Percentiles rank a stretch among this genome's conserved stretches.
phyloP scores from a whole-genome alignment of 1,140 invertebrate genomes.

The Triops cancriformis region DNA sequence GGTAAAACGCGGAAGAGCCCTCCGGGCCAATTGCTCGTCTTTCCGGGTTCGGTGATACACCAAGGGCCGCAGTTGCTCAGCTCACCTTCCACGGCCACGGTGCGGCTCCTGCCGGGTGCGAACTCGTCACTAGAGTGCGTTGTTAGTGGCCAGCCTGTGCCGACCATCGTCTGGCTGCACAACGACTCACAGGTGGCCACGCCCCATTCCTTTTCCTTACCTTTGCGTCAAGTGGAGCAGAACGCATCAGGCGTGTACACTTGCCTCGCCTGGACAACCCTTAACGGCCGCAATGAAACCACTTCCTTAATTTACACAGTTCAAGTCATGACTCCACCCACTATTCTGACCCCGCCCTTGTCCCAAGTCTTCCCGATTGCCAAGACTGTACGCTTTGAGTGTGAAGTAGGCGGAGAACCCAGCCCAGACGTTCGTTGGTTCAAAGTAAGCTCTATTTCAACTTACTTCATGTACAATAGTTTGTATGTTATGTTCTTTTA shows the following conservation, averaged over 20 bases:
- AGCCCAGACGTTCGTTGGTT: conserved; percentile 54
- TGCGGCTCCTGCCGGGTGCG: conserved; percentile 18
- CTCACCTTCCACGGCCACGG: background rate
- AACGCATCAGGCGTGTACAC: conserved; percentile 49
- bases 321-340: conserved; percentile 49
- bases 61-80: conserved; percentile 15
- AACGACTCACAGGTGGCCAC: conserved; percentile 31
- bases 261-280: conserved; percentile 41
- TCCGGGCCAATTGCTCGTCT: conserved; percentile 10
- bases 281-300: conserved; percentile 44
- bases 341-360: conserved; percentile 48
- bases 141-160: conserved; percentile 36
- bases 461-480: too few relatives aligned
- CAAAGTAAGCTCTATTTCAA: conserved; percentile 42
- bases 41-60: background rate
- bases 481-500: background rate
- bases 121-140: conserved; percentile 35
- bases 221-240: conserved; percentile 41
- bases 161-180: conserved; percentile 37
- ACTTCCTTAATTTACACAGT: conserved; percentile 38
- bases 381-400: conserved; percentile 58
- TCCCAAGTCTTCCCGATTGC: conserved; percentile 53
- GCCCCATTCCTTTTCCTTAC: conserved; percentile 36
- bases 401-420: conserved; percentile 55
- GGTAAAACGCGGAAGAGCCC: conserved; percentile 12